Conservation (phyloP, 2,888 invertebrate genomes). For the Corbicula japonica region DNA sequence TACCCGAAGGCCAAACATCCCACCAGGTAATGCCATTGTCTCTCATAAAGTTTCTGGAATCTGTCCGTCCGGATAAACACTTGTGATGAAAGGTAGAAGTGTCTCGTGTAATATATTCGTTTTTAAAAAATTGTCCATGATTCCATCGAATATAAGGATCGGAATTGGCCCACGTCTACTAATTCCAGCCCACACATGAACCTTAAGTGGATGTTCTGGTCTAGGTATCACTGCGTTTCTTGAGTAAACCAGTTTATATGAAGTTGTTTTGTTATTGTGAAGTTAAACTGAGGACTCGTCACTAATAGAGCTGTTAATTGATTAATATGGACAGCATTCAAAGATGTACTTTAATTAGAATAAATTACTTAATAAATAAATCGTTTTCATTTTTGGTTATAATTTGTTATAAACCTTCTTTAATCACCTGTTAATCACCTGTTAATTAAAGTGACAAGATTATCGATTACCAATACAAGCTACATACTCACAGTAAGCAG, state of each 20-base stretch:
- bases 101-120: not conserved
- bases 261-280: constrained; percentile 29
- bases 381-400: too few relatives aligned
- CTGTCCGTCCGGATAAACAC: not conserved
- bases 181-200: constrained; percentile 49
- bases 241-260: not conserved
- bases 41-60: not conserved
- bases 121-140: constrained; percentile 9
- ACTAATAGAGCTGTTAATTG: constrained; percentile 48
- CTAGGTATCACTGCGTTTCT: not conserved
- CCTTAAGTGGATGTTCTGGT: constrained; percentile 45
- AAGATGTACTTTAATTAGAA: too few relatives aligned
- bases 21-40: not conserved
- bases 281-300: constrained; percentile 48
- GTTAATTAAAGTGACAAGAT: too few relatives aligned
- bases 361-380: too few relatives aligned
- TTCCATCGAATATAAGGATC: constrained; percentile 26
- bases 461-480: too few relatives aligned
- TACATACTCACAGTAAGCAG: too few relatives aligned
- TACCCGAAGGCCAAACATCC: too few relatives aligned
- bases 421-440: too few relatives aligned
- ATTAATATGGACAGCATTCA: too few relatives aligned
- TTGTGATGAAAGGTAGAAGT: not conserved
- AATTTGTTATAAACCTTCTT: too few relatives aligned
- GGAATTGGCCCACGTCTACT: constrained; percentile 34